These are phyloP conservation scores for Virgularia gustaviana DNA, from an alignment of 92 coral and sea anemone species.

Conservation along the genomic window DNA sequence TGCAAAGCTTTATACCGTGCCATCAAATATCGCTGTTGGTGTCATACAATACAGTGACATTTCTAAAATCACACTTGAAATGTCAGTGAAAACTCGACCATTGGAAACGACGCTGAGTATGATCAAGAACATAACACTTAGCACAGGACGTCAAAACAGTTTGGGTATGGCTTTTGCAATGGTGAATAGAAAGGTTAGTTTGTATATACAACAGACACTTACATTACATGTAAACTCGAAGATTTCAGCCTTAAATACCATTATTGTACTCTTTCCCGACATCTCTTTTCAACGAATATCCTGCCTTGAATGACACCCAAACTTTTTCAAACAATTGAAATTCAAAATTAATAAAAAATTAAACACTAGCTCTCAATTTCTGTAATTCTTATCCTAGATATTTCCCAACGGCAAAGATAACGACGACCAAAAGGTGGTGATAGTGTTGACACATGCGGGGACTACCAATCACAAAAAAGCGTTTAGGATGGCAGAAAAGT, in stretches of 20 bases:
- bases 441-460: not conserved
- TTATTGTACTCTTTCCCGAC: too few species aligned
- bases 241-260: too few species aligned
- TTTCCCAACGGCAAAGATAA: not conserved
- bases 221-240: too few species aligned
- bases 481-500: conserved; percentile 1
- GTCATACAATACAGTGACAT: not conserved
- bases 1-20: not conserved
- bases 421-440: not conserved
- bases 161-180: not conserved
- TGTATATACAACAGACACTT: too few species aligned
- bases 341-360: too few species aligned
- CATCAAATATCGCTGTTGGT: not conserved
- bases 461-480: conserved; percentile 25
- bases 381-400: not conserved
- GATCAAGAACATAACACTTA: not conserved
- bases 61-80: not conserved
- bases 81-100: not conserved
- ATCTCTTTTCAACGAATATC: too few species aligned
- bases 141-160: not conserved
- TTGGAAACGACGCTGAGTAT: not conserved
- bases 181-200: not conserved
- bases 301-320: too few species aligned
- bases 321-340: too few species aligned
- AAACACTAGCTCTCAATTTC: too few species aligned